phyloP scores from a whole-genome alignment of 1,140 invertebrate genomes.

The Copidosoma floridanum region DNA sequence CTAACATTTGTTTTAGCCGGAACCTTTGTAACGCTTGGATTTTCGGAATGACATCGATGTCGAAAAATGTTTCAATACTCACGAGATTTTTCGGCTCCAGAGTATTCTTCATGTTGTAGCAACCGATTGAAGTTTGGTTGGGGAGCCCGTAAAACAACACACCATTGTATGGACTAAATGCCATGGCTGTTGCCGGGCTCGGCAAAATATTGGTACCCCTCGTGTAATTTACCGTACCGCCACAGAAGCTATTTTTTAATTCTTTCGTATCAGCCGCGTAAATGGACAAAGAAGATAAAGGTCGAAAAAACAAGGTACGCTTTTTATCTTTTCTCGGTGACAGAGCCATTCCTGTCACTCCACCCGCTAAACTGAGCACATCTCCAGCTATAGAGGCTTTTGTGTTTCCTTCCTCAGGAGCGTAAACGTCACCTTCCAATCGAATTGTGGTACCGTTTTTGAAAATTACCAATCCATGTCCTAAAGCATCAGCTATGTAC shows the following conservation, averaged over 20 bases:
- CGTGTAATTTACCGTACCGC: slow-evolving; percentile 27
- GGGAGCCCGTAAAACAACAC: slow-evolving; percentile 45
- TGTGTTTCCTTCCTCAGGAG: slow-evolving; percentile 7
- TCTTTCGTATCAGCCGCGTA: slow-evolving; percentile 31
- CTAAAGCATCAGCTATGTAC: slow-evolving; percentile 47
- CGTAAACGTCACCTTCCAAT: slow-evolving; percentile 36
- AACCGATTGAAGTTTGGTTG: slow-evolving; percentile 41
- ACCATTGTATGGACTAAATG: slow-evolving; percentile 38
- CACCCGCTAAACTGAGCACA: slow-evolving; percentile 46
- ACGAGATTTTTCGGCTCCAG: too few species aligned
- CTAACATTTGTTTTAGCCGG: too few species aligned
- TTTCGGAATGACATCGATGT: too few species aligned
- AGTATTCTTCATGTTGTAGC: too few species aligned
- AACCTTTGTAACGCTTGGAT: too few species aligned
- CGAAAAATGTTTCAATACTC: too few species aligned
- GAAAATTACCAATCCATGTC: slow-evolving; percentile 42
- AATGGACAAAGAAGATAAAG: slow-evolving; percentile 30
- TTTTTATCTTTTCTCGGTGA: slow-evolving; percentile 26
- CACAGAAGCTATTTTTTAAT: slow-evolving; percentile 29
- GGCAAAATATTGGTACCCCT: slow-evolving; percentile 47
- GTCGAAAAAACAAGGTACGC: slow-evolving; percentile 38
- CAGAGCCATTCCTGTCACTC: slow-evolving; percentile 48
- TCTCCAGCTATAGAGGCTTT: slow-evolving; percentile 41
- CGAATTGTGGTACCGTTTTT: slow-evolving; percentile 34
- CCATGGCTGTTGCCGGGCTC: slow-evolving; percentile 46